Evolutionary conservation across 2,113 vertebrate genomes (phyloP), one percentile per base, ranked within the genome.

Genomic region (Pteropus alecto): DNA sequence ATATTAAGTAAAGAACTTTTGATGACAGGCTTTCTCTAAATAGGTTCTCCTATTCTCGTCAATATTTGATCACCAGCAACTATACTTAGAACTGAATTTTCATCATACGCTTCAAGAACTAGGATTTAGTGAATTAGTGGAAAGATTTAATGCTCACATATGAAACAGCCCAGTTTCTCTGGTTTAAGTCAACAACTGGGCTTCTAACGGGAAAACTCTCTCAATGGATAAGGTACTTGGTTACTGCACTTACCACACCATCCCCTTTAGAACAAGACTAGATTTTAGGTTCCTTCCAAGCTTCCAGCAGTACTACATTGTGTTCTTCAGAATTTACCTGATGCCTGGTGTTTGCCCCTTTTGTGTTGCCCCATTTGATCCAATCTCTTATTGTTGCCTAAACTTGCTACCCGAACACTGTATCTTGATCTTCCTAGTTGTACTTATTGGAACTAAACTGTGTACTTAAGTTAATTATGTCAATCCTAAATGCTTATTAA

Each of bases 271-370:
- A 67, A 90, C 1, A 63, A 14, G 12, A 24, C 18, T 43, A 33
- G 0, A 24, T 41, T 16, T 24, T 70, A 1, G 1, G 7, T 15
- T 90, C 33, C 33, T 58, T 22, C 63, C 28, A 41, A 33, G 6
- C 11, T 74, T 15, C 38, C 6, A 1, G n/a, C 14, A 12, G 19
- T 4, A 60, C 5, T 60, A 6, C n/a, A 4, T 2, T 33, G 4
- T 33, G 11, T 35, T 81, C 24, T 73, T n/a, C 22, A 68, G 35
- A 46, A 26, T 33, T 28, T 41, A 30, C 11, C 24, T n/a, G 3
- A 18, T 35, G 11, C 65, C 22, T 89, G 15, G 6, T 48, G 24
- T 76, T 87, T 56, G 11, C 16, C 15, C 60, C 15, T 60, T 41
- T 43, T 76, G 33, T 38, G 16, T 60, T 60, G 51, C 22, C 43